Evolutionary conservation across 2,888 invertebrate genomes (phyloP).

Genomic region (Drepanosiphum platanoidis): DNA sequence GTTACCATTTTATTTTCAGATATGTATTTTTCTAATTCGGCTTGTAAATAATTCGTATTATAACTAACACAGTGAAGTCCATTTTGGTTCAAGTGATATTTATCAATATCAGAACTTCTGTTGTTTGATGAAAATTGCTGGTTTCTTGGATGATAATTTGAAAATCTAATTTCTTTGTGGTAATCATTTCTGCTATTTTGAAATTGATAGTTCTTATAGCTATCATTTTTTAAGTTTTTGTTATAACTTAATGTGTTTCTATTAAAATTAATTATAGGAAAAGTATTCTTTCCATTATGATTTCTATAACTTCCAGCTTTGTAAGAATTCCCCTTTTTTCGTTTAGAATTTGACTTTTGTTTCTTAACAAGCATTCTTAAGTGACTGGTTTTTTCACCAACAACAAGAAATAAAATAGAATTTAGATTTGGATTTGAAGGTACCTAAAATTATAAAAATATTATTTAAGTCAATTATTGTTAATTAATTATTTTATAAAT

Average conservation of each 20-base stretch:
- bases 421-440: slow-evolving; percentile 27
- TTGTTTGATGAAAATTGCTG: background rate
- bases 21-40: background rate
- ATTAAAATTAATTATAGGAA: background rate
- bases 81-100: background rate
- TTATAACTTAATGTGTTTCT: background rate
- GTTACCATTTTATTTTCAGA: slow-evolving; percentile 34
- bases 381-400: slow-evolving; percentile 10
- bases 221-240: background rate
- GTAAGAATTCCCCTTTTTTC: background rate
- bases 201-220: background rate
- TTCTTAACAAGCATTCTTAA: slow-evolving; percentile 31
- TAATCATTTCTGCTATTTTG: background rate
- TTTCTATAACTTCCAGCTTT: background rate
- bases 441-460: slow-evolving; percentile 12
- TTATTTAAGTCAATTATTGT: background rate
- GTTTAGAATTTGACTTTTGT: slow-evolving; percentile 21
- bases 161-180: too few relatives aligned
- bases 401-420: background rate
- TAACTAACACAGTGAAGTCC: background rate
- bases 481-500: too few relatives aligned
- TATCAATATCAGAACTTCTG: background rate
- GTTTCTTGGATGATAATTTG: background rate
- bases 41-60: background rate
- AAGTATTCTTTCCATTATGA: background rate